phyloP scores from a whole-genome alignment of 2,888 invertebrate genomes.

The Eupithecia pulchellata region DNA sequence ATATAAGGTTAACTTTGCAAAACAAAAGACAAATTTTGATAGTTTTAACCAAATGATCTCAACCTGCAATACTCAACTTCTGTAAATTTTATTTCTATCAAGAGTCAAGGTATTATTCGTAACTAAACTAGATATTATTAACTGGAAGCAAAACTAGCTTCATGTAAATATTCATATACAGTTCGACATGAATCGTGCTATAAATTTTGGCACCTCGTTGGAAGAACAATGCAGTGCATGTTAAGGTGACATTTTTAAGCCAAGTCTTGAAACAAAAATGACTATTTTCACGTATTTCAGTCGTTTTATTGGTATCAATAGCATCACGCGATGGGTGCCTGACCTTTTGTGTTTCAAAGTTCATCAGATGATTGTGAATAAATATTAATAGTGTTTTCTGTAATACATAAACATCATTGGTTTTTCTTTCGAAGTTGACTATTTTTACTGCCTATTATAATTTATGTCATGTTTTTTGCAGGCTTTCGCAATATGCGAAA shows the following conservation, averaged over 20 bases:
- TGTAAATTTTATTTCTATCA: background rate
- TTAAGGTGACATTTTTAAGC: conserved; percentile 51
- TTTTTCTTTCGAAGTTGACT: background rate
- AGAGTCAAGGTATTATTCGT: background rate
- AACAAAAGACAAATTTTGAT: no score
- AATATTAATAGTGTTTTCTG: conserved; percentile 23
- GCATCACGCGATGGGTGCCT: conserved; percentile 42
- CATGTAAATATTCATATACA: conserved; percentile 8
- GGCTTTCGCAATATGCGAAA: no score
- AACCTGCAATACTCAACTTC: background rate
- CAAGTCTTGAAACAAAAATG: conserved; percentile 47
- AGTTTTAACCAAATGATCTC: no score
- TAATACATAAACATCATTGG: background rate
- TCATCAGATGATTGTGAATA: conserved; percentile 38
- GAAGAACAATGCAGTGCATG: conserved; percentile 54
- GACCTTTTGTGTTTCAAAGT: conserved; percentile 39
- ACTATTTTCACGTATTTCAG: conserved; percentile 42
- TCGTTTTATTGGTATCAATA: conserved; percentile 36
- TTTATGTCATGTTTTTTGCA: background rate
- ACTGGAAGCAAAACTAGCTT: conserved; percentile 17
- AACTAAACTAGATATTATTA: background rate
- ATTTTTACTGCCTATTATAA: background rate
- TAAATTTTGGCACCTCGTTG: conserved; percentile 53
- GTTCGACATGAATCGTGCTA: conserved; percentile 35
- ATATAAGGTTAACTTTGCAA: background rate